Base-by-base conservation (phyloP, 2,113 vertebrate species). In the Bostrychus sinensis region DNA sequence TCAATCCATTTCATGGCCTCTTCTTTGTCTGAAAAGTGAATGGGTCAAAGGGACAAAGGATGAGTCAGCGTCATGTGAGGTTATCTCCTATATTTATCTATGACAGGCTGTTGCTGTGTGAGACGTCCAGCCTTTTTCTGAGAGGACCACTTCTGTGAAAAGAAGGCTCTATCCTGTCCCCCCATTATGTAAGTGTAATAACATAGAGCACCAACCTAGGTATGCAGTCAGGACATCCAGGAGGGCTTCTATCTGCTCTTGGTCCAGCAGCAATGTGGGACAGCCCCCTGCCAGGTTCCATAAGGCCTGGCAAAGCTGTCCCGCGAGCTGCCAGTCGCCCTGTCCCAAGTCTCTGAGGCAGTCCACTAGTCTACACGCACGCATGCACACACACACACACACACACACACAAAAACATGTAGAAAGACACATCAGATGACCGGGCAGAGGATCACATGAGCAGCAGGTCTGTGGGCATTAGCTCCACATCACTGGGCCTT, bases 341-440 rank as follows among this genome's bases (percentile, higher is more conserved):
- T 93, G 92, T 23, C 95, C 96, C 1, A 97, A 94, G 85, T 97
- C 95, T 86, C 78, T 89, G 64, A 99, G 90, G 73, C 97, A 98
- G 62, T 95, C 94, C 65, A 94, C 78, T 39, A 99, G 88, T 88
- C 97, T 99, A 88, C 12, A 19, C 32, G 43, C 60, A 66, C 10
- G 60, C 19, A 53, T 39, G 61, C 26, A 59, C 30, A 70, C 66
- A 56, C 58, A 67, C 32, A 73, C 45, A 65, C 63, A 72, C 72
- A 70, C 41, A 66, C 61, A 80, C 46, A 82, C 36, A 66, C 30
- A 70, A 2, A 71, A 37, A 66, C 58, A 80, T 42, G 80, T 26
- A 66, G 28, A 71, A 20, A 19, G 17, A 55, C n/a, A 26, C 39
- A 65, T 68, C 67, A 73, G 73, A 79, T 89, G 87, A 80, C 76